These are phyloP conservation scores for Clarias pachynema DNA, from an alignment of 2,797 vertebrate species.

Conservation along the genomic window DNA sequence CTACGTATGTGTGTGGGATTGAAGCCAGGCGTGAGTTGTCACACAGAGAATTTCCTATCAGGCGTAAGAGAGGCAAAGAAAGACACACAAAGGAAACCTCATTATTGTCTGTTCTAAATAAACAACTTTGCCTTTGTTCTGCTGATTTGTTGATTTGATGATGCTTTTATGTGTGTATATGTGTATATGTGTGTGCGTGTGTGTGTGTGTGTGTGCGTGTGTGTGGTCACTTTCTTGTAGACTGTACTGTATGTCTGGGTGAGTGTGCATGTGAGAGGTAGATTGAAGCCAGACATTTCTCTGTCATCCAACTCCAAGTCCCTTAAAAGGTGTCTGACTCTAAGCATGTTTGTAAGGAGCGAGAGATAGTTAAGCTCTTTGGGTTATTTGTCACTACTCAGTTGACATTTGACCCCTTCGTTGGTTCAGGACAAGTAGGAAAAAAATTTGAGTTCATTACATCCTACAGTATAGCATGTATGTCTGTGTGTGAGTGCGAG, in stretches of 20 bases:
- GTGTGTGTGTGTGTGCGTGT: neutral
- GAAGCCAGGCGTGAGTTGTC: constrained; percentile 8
- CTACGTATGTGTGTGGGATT: neutral
- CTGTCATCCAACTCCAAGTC: neutral
- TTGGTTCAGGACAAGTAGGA: constrained; percentile 12
- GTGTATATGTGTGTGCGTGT: neutral
- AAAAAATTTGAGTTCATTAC: constrained; percentile 1
- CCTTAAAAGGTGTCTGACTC: neutral
- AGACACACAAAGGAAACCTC: constrained; percentile 7
- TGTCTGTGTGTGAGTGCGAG: neutral
- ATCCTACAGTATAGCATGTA: neutral
- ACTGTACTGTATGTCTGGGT: neutral
- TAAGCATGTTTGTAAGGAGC: neutral
- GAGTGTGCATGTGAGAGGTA: neutral
- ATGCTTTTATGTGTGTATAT: constrained; percentile 8
- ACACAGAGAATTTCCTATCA: constrained; percentile 8
- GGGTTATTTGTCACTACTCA: constrained; percentile 27
- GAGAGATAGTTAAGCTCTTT: neutral
- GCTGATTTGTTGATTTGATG: constrained; percentile 17
- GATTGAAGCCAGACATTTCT: constrained; percentile 8
- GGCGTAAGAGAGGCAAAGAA: neutral
- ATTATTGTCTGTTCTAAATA: constrained; percentile 21
- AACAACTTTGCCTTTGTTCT: constrained; percentile 19
- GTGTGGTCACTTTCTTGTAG: neutral
- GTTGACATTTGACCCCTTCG: constrained; percentile 17